These are phyloP conservation scores for Andrena camellia DNA, from an alignment of 2,888 invertebrate genomes.

Conservation along the genomic window DNA sequence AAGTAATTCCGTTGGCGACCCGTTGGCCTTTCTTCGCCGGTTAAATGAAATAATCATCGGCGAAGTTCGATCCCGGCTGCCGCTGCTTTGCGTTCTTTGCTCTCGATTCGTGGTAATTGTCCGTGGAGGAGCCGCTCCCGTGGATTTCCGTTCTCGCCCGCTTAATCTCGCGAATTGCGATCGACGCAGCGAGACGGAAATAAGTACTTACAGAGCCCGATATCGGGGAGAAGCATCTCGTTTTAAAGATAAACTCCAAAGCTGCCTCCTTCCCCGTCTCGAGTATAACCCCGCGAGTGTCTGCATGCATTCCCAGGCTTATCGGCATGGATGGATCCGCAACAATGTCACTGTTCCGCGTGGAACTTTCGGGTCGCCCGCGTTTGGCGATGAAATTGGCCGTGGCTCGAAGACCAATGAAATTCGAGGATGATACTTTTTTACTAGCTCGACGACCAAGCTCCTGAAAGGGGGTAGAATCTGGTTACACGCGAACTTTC, in stretches of 20 bases:
- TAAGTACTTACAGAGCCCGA: conserved; percentile 9
- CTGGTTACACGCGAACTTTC: neutral
- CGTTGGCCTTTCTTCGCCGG: neutral
- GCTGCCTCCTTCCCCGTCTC: neutral
- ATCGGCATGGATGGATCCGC: neutral
- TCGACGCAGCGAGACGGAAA: neutral
- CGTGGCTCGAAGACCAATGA: too few relatives aligned
- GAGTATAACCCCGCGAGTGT: neutral
- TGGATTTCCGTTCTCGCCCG: conserved; percentile 9
- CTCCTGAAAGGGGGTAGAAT: too few relatives aligned
- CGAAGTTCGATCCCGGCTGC: neutral
- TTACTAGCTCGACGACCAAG: too few relatives aligned
- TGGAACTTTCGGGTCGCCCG: neutral
- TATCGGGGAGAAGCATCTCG: conserved; percentile 21
- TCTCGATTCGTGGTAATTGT: conserved; percentile 12
- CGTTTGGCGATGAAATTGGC: neutral
- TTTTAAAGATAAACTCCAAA: conserved; percentile 22
- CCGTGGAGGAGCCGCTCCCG: neutral
- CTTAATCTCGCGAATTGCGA: conserved; percentile 37
- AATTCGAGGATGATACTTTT: neutral
- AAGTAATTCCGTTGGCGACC: neutral
- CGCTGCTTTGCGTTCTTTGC: neutral
- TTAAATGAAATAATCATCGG: neutral
- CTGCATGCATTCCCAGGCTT: neutral
- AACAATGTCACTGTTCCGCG: neutral